These are phyloP conservation scores for Percina caprodes DNA, from an alignment of 2,113 vertebrate genomes.

Conservation along the genomic window DNA sequence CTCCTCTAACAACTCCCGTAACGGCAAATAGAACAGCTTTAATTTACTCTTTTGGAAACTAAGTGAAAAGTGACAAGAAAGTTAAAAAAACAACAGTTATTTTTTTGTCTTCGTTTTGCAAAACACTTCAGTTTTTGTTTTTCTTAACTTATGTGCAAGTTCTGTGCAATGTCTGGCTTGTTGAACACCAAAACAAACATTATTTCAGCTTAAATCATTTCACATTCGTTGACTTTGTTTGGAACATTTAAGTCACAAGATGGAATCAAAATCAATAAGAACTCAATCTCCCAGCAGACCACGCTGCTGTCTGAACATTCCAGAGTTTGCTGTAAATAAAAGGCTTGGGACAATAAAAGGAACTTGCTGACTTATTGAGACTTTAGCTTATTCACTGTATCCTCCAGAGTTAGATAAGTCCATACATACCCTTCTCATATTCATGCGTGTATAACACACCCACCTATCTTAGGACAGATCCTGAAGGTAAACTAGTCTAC, in stretches of 20 bases:
- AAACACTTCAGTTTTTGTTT: constrained; percentile 50
- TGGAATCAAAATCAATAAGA: constrained; percentile 75
- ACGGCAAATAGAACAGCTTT: constrained; percentile 72
- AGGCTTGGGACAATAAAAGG: constrained; percentile 48
- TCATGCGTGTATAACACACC: no score
- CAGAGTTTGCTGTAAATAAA: constrained; percentile 56
- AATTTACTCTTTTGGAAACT: constrained; percentile 68
- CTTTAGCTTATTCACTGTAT: no score
- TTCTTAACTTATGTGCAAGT: constrained; percentile 81
- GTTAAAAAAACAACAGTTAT: constrained; percentile 76
- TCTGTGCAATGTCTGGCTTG: constrained; percentile 77
- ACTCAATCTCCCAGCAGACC: constrained; percentile 71
- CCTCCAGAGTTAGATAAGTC: no score
- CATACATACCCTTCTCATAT: no score
- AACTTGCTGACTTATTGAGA: no score
- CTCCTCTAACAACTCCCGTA: constrained; percentile 39
- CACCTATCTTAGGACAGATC: no score
- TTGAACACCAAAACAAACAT: constrained; percentile 60
- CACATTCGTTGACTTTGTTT: constrained; percentile 77
- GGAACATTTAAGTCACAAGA: constrained; percentile 66
- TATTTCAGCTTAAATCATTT: constrained; percentile 68
- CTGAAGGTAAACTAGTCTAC: no score
- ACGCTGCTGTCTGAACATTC: constrained; percentile 71
- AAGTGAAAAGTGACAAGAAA: constrained; percentile 68
- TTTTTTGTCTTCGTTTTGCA: constrained; percentile 66